These are phyloP conservation scores for Rallus limicola DNA, from an alignment of 2,113 vertebrate species.

Conservation along the genomic window DNA sequence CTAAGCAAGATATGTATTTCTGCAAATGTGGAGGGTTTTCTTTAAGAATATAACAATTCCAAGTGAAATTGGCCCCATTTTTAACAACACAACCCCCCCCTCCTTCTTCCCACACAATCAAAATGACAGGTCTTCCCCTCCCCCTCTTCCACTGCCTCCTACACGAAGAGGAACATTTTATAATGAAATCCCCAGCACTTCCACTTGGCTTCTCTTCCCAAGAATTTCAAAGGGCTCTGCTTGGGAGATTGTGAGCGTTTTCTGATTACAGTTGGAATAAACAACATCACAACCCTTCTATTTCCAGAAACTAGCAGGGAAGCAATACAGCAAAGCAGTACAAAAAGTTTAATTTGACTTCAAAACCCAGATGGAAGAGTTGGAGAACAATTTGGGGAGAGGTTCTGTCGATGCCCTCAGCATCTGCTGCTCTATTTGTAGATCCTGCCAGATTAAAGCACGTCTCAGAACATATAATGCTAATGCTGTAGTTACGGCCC, in stretches of 20 bases:
- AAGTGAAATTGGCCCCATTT: not conserved
- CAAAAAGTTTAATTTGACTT: not conserved
- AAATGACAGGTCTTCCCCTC: not conserved
- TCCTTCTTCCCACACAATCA: not conserved
- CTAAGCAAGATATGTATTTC: not conserved
- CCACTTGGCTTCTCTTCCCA: conserved; percentile 10
- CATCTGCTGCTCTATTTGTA: conserved; percentile 27
- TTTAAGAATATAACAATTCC: not conserved
- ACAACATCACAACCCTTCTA: not conserved
- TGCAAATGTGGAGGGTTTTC: not conserved
- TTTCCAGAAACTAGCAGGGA: not conserved
- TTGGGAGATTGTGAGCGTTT: not conserved
- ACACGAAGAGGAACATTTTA: not conserved
- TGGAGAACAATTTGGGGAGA: conserved; percentile 10
- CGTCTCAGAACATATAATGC: not conserved
- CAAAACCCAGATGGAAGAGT: conserved; percentile 3
- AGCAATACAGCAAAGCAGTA: not conserved
- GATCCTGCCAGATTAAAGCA: not conserved
- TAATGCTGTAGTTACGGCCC: not conserved
- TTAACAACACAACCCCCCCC: not conserved
- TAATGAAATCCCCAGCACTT: conserved; percentile 13
- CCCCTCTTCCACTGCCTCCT: not conserved
- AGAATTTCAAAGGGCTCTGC: not conserved
- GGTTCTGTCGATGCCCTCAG: not conserved
- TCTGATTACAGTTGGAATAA: not conserved